phyloP scores from a whole-genome alignment of 2,888 invertebrate species.

The Tuta absoluta region DNA sequence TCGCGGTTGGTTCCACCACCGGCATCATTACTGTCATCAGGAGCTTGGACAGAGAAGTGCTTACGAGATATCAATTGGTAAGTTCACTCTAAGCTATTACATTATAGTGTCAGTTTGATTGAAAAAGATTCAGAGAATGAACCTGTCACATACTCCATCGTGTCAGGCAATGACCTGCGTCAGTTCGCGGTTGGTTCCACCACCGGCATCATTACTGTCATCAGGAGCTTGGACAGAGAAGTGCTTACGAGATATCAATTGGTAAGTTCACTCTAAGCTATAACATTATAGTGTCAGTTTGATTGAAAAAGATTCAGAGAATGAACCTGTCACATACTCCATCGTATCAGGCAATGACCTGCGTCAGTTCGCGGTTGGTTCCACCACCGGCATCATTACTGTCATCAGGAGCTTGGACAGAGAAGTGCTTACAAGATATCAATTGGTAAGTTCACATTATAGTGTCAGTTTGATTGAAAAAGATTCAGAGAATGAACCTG shows the following conservation, averaged over 20 bases:
- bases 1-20: slow-evolving; percentile 91
- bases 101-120: too few relatives aligned
- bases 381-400: slow-evolving; percentile 92
- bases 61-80: slow-evolving; percentile 93
- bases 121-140: too few relatives aligned
- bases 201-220: slow-evolving; percentile 94
- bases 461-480: too few relatives aligned
- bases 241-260: slow-evolving; percentile 93
- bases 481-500: too few relatives aligned
- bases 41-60: slow-evolving; percentile 91
- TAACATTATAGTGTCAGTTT: too few relatives aligned
- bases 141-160: slow-evolving; percentile 90
- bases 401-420: slow-evolving; percentile 92
- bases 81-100: slow-evolving; percentile 32
- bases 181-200: slow-evolving; percentile 93
- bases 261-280: slow-evolving; percentile 67
- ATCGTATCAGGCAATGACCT: slow-evolving; percentile 94
- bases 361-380: slow-evolving; percentile 92
- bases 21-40: slow-evolving; percentile 94
- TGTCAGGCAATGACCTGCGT: slow-evolving; percentile 93
- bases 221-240: slow-evolving; percentile 91
- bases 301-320: too few relatives aligned
- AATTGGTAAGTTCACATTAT: slow-evolving; percentile 84
- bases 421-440: slow-evolving; percentile 93
- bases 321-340: slow-evolving; percentile 89